phyloP scores from a whole-genome alignment of 1,140 invertebrate species.

The Probaryconus sp. region DNA sequence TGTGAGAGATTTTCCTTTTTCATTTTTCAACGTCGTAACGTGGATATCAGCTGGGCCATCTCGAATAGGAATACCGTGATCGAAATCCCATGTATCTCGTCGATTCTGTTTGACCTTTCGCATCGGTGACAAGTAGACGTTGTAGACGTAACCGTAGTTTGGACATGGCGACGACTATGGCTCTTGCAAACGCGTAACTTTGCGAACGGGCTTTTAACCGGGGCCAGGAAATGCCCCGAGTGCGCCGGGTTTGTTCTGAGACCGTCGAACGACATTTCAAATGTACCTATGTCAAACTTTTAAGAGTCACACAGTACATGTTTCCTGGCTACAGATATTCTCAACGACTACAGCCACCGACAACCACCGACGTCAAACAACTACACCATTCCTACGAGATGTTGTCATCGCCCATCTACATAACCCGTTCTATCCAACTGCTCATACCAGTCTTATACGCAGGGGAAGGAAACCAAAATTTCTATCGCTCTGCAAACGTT shows the following conservation, averaged over 20 bases:
- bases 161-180: slow-evolving; percentile 42
- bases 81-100: slow-evolving; percentile 36
- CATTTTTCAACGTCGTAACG: slow-evolving; percentile 39
- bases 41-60: slow-evolving; percentile 27
- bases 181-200: slow-evolving; percentile 57
- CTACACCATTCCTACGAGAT: slow-evolving; percentile 6
- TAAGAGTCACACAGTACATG: slow-evolving; percentile 58
- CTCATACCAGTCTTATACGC: no score
- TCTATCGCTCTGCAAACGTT: no score
- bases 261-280: slow-evolving; percentile 21
- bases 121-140: slow-evolving; percentile 44
- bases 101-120: slow-evolving; percentile 48
- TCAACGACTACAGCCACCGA: not conserved
- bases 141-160: slow-evolving; percentile 42
- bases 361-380: slow-evolving; percentile 1
- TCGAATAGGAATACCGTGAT: slow-evolving; percentile 17
- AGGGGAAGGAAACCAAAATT: no score
- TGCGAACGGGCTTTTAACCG: slow-evolving; percentile 66
- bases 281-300: slow-evolving; percentile 55
- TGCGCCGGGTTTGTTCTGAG: slow-evolving; percentile 44
- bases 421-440: no score
- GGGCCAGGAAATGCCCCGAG: slow-evolving; percentile 35
- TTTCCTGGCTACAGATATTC: slow-evolving; percentile 30
- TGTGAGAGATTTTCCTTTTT: slow-evolving; percentile 25
- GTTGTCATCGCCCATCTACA: no score